Evolutionary conservation across 2,888 invertebrate genomes (phyloP), one percentile per base, ranked within the genome.

Genomic region (Sabatieria punctata): DNA sequence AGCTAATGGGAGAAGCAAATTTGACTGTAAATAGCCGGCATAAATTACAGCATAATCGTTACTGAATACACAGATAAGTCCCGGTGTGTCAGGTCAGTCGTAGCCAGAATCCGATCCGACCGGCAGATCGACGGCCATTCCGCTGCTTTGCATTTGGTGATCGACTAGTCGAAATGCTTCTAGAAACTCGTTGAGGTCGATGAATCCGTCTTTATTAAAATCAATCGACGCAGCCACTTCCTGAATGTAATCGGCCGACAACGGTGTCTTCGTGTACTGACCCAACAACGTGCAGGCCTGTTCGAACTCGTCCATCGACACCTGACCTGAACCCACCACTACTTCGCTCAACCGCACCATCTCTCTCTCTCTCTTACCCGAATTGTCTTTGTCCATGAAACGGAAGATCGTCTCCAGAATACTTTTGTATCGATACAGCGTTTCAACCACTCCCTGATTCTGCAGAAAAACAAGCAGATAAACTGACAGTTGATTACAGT

Each of bases 371-470:
- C 22, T 39, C 19, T n/a, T 71, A 80, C 84, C 84, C 64, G 84
- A 84, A 67, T 86, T 85, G 68, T 89, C 88, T 64, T 84, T 85
- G 69, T 89, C 89, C 58, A 89, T 79, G 57, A 86, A 84, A 61
- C 85, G 77, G 69, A 89, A 91, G 59, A 89, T 84, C 1, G 85
- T 81, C 69, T 86, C 86, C 63, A 89, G 73, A 58, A 80, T 85
- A 55, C 79, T 78, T 68, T 85, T 85, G 67, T 91, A 85, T 63
- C 82, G 77, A 66, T 89, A 89, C 27, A 89, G 71, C 11, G 85
- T 82, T 69, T 88, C 88, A 19, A 83, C 82, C 1, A 88, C 81
- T 1, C 80, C 79, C 51, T 77, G 75, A 51, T 77, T 78, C 46
- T 77, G 78, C 82, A 82, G 68, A 35, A 57, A 53, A 22, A n/a